phyloP scores from a whole-genome alignment of 1,140 invertebrate genomes.

The Vanessa atalanta region DNA sequence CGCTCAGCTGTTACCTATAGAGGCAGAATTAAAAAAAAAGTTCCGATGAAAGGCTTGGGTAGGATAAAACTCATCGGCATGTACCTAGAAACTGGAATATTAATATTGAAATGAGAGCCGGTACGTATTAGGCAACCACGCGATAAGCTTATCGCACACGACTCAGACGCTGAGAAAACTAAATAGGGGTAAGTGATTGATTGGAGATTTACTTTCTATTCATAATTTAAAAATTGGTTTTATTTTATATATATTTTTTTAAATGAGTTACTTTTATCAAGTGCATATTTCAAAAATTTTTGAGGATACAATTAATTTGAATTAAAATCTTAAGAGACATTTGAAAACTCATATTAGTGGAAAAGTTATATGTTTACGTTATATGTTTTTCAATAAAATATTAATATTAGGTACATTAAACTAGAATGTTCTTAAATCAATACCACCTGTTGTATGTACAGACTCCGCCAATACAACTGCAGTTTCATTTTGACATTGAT shows the following conservation, averaged over 20 bases:
- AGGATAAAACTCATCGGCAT: constrained; percentile 55
- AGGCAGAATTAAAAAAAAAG: constrained; percentile 49
- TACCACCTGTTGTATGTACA: not conserved
- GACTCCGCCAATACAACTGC: not conserved
- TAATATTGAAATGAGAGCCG: constrained; percentile 71
- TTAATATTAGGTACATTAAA: too few relatives aligned
- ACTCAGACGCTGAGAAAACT: not conserved
- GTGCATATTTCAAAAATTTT: too few relatives aligned
- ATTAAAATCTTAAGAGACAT: too few relatives aligned
- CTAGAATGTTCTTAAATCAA: too few relatives aligned
- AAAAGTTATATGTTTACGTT: too few relatives aligned
- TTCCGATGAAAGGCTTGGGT: constrained; percentile 47
- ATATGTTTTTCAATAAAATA: too few relatives aligned
- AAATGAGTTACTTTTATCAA: too few relatives aligned
- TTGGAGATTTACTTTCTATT: too few relatives aligned
- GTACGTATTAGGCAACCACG: constrained; percentile 47
- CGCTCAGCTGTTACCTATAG: constrained; percentile 21
- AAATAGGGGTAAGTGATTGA: not conserved
- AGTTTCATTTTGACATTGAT: constrained; percentile 1
- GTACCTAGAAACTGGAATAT: constrained; percentile 61
- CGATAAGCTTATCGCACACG: constrained; percentile 36
- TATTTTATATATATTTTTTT: too few relatives aligned
- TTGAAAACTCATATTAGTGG: too few relatives aligned
- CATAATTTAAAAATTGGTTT: too few relatives aligned
- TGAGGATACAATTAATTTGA: too few relatives aligned